Evolutionary conservation across 2,888 invertebrate species (phyloP).

Genomic region (Scrobipalpa atriplicella): DNA sequence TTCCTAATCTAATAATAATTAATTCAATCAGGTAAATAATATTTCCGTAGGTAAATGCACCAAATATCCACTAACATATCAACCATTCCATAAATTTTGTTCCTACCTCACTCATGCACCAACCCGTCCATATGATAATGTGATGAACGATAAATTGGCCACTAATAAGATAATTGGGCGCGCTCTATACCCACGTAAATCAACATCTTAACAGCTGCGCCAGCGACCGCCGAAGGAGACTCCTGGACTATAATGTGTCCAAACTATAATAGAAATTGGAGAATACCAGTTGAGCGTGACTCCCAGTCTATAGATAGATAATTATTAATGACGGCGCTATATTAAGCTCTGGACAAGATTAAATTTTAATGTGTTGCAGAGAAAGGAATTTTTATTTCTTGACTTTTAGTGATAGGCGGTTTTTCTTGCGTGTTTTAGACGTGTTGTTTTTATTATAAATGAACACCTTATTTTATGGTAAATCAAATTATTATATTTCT

Average conservation of each 20-base stretch:
- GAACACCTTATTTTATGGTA: too few relatives aligned
- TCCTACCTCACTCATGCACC: constrained; percentile 48
- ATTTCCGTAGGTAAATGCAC: too few relatives aligned
- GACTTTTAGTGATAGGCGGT: too few relatives aligned
- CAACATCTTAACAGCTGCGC: constrained; percentile 77
- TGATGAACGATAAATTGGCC: constrained; percentile 78
- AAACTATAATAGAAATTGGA: constrained; percentile 38
- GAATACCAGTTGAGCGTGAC: background rate
- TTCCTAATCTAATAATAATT: too few relatives aligned
- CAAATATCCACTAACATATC: too few relatives aligned
- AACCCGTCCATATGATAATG: constrained; percentile 72
- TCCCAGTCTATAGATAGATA: background rate
- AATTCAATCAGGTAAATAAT: too few relatives aligned
- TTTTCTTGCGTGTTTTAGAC: too few relatives aligned
- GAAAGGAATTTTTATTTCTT: too few relatives aligned
- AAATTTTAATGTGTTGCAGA: too few relatives aligned
- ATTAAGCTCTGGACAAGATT: background rate
- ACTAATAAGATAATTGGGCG: constrained; percentile 81
- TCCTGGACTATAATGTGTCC: constrained; percentile 46
- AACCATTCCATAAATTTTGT: background rate
- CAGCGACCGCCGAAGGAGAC: constrained; percentile 42
- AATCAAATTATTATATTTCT: too few relatives aligned
- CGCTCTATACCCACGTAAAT: constrained; percentile 77
- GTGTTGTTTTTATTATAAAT: too few relatives aligned
- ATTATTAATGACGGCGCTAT: background rate